Evolutionary conservation across 2,113 vertebrate genomes (phyloP).

Genomic region (Apteryx owenii): DNA sequence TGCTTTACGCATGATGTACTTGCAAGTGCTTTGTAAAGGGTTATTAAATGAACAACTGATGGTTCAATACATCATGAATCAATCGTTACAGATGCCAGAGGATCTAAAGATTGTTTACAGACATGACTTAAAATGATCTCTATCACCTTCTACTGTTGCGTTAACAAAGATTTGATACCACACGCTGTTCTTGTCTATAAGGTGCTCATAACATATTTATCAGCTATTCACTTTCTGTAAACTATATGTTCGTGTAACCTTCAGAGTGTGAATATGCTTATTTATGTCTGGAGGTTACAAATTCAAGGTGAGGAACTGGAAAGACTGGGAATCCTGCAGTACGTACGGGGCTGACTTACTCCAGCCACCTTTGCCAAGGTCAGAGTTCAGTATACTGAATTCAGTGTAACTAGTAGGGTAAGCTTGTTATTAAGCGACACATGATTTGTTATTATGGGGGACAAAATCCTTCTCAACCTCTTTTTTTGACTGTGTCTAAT

Average conservation of each 20-base stretch:
- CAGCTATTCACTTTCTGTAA: not conserved
- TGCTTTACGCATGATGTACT: not conserved
- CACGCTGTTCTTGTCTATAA: not conserved
- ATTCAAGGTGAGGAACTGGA: not conserved
- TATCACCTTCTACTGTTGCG: not conserved
- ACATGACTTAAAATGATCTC: not conserved
- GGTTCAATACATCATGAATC: not conserved
- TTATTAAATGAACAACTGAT: not conserved
- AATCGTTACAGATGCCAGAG: not conserved
- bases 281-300: not conserved
- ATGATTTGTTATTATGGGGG: not conserved
- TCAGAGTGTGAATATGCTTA: not conserved
- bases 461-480: constrained; percentile 13
- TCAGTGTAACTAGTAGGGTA: not conserved
- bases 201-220: not conserved
- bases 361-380: not conserved
- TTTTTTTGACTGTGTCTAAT: constrained; percentile 8
- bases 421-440: not conserved
- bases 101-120: constrained; percentile 8
- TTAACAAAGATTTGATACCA: not conserved
- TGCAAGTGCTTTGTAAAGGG: not conserved
- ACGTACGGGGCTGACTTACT: not conserved
- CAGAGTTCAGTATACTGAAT: not conserved
- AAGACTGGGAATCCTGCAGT: not conserved
- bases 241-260: not conserved